Evolutionary conservation across 2,113 vertebrate genomes (phyloP).

Genomic region (Rhodinocichla rosea): DNA sequence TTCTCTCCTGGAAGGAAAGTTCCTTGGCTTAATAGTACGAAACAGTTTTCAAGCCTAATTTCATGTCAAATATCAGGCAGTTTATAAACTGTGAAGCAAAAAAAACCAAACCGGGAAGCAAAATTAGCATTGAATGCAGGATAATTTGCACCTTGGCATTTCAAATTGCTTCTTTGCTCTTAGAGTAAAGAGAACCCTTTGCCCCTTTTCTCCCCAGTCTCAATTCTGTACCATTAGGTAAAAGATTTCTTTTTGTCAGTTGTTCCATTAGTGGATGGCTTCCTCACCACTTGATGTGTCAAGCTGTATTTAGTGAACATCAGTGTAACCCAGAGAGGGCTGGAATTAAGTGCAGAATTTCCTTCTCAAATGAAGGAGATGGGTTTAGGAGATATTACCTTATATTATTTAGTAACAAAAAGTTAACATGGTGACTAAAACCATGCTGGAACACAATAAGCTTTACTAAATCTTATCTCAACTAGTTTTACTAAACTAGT

Average conservation of each 20-base stretch:
- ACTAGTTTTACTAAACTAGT: background rate
- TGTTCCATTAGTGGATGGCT: background rate
- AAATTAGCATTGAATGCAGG: background rate
- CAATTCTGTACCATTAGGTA: background rate
- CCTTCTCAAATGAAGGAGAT: background rate
- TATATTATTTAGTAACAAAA: background rate
- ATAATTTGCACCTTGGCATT: slow-evolving; percentile 20
- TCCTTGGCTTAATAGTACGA: slow-evolving; percentile 41
- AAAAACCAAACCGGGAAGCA: background rate
- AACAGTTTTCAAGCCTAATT: slow-evolving; percentile 56
- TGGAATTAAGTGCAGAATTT: background rate
- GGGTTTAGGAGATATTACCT: background rate
- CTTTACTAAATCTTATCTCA: background rate
- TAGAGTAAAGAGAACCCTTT: background rate
- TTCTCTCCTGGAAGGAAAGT: slow-evolving; percentile 56
- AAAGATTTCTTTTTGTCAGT: background rate
- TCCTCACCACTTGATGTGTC: background rate
- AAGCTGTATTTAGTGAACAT: background rate
- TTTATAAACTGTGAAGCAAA: background rate
- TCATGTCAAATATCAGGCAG: slow-evolving; percentile 19
- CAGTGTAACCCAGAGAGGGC: background rate
- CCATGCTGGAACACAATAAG: background rate
- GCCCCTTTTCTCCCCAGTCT: background rate
- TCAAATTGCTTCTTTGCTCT: background rate
- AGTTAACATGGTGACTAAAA: background rate